phyloP scores from a whole-genome alignment of 2,888 invertebrate genomes.

The Ichneumoninae sp. region DNA sequence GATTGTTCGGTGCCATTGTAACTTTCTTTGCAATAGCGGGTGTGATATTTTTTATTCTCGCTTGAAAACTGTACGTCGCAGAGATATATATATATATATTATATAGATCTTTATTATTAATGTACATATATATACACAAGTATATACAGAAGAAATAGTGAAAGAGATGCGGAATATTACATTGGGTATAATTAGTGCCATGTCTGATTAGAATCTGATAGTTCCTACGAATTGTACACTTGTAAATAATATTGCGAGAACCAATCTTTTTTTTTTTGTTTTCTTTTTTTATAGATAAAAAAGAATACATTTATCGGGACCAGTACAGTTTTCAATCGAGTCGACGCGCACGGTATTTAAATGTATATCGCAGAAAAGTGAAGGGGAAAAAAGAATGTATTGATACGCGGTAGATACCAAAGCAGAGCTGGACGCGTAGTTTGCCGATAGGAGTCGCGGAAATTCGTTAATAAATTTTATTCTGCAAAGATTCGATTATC shows the following conservation, averaged over 20 bases:
- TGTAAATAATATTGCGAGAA: conserved; percentile 35
- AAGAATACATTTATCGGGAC: conserved; percentile 34
- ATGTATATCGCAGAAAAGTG: conserved; percentile 57
- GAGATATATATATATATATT: conserved; percentile 15
- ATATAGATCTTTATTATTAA: conserved; percentile 7
- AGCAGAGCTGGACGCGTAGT: conserved; percentile 41
- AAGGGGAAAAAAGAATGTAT: conserved; percentile 47
- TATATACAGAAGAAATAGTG: conserved; percentile 24
- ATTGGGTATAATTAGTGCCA: conserved; percentile 67
- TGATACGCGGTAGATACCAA: conserved; percentile 53
- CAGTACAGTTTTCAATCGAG: conserved; percentile 59
- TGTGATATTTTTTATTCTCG: conserved; percentile 37
- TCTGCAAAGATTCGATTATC: background rate
- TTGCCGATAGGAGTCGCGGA: conserved; percentile 4
- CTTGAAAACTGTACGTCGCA: conserved; percentile 47
- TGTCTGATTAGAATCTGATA: conserved; percentile 51
- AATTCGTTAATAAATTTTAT: background rate
- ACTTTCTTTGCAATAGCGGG: background rate
- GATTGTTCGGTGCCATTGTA: conserved; percentile 63
- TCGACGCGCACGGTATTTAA: conserved; percentile 40
- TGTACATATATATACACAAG: conserved; percentile 46
- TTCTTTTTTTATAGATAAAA: conserved; percentile 11
- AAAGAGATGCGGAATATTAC: conserved; percentile 9
- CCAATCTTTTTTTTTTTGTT: background rate
- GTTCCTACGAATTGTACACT: conserved; percentile 55